A percentile compares a stretch with the other conserved stretches of the same genome.
Evolutionary conservation across 2,797 vertebrate species (phyloP).

Genomic region (Anguilla obscura): DNA sequence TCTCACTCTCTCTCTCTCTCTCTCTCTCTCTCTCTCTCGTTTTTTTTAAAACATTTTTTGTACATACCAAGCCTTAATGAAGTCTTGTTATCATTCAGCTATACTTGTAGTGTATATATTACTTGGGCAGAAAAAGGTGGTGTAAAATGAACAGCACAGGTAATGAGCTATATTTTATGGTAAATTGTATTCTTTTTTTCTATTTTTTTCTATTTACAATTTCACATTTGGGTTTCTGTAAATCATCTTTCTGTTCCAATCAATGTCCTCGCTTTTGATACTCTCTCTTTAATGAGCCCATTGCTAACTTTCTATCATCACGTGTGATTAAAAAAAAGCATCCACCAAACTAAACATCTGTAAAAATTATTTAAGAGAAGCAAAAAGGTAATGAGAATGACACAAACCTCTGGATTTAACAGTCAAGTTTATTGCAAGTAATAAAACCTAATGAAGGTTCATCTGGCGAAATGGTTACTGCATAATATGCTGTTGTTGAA

Average conservation of each 20-base stretch:
- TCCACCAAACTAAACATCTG: not conserved
- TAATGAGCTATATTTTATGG: not conserved
- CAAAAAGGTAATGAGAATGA: conserved; percentile 13
- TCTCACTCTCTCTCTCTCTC: not conserved
- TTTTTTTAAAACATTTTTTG: not conserved
- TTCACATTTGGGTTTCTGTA: not conserved
- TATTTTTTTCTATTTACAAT: not conserved
- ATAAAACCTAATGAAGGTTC: not conserved
- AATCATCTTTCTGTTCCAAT: not conserved
- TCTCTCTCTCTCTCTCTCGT: not conserved
- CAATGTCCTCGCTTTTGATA: not conserved
- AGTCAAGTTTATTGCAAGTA: conserved; percentile 11
- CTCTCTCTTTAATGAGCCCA: not conserved
- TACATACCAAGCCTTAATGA: not conserved
- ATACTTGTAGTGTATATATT: not conserved
- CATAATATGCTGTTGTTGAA: not conserved
- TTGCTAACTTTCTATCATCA: not conserved
- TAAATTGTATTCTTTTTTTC: not conserved
- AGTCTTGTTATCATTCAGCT: not conserved
- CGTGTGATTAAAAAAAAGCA: not conserved
- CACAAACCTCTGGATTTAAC: conserved; percentile 12
- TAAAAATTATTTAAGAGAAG: not conserved
- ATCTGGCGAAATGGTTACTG: not conserved
- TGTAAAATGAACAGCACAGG: too few species aligned
- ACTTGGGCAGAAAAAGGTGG: not conserved